Percentiles rank a stretch among this genome's conserved stretches.
phyloP scores from a whole-genome alignment of 2,113 vertebrate species.

The Genyomyrus donnyi region DNA sequence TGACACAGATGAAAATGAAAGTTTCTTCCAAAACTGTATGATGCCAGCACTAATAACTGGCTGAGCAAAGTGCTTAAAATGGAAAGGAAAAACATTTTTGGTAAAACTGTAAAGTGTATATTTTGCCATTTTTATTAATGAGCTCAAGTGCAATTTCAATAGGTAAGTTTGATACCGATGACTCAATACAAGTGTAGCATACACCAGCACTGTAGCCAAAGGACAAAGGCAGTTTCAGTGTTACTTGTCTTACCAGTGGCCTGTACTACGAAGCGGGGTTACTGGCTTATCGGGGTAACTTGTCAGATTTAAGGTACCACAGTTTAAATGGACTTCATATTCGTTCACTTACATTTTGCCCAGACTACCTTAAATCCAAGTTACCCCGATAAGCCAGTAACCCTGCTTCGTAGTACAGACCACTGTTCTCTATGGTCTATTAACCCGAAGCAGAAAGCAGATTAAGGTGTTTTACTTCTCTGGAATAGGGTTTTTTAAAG shows the following conservation, averaged over 20 bases:
- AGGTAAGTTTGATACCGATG: neutral
- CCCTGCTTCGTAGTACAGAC: no score
- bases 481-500: neutral
- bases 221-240: neutral
- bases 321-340: no score
- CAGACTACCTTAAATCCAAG: no score
- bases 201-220: neutral
- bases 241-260: neutral
- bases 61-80: neutral
- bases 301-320: no score
- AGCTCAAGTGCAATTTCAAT: neutral
- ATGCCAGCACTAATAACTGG: neutral
- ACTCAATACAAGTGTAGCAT: neutral
- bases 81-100: neutral
- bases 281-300: no score
- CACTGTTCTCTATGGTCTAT: neutral
- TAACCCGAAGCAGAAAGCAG: neutral
- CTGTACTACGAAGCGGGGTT: no score
- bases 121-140: neutral
- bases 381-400: no score
- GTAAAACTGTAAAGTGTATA: neutral
- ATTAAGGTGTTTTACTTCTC: neutral
- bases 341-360: no score
- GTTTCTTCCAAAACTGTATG: no score
- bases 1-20: no score